Conservation (phyloP, 2,888 invertebrate genomes). For the Pristionchus maxplancki region DNA sequence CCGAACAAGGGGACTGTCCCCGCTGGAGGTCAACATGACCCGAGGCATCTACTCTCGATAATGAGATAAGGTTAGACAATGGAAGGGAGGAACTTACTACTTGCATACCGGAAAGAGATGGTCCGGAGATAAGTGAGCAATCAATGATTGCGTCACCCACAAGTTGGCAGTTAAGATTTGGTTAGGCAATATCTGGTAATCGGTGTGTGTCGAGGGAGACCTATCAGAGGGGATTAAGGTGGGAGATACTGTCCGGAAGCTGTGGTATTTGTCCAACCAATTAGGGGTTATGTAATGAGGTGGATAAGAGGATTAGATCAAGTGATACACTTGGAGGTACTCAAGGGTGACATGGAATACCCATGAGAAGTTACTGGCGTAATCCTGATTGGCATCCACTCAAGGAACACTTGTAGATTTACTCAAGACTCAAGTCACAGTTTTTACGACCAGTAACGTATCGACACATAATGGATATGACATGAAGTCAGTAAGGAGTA, state of each 20-base stretch:
- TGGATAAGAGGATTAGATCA: conserved; percentile 26
- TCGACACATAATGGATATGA: no score
- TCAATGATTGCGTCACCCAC: conserved; percentile 4
- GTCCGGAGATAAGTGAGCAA: conserved; percentile 14
- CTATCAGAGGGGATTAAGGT: not conserved
- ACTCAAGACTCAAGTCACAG: no score
- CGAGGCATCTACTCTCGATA: conserved; percentile 39
- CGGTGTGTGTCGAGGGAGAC: conserved; percentile 1
- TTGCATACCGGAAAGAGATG: not conserved
- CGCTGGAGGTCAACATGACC: conserved; percentile 36
- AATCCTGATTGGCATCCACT: conserved; percentile 25
- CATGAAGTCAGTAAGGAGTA: no score
- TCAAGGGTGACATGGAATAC: conserved; percentile 29
- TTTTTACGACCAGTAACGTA: no score
- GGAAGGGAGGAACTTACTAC: not conserved
- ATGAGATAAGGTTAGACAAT: conserved; percentile 27
- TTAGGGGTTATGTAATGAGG: conserved; percentile 42
- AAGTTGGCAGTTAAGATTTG: conserved; percentile 38
- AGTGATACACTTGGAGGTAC: conserved; percentile 43
- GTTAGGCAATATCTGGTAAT: conserved; percentile 33
- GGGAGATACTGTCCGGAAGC: not conserved
- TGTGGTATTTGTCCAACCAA: conserved; percentile 32
- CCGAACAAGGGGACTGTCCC: conserved; percentile 42
- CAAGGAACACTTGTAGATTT: no score
- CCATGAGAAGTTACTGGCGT: conserved; percentile 40